Percentiles rank a stretch among this genome's conserved stretches.
Conservation (phyloP, 1,140 invertebrate genomes). For the Drosophila lini region DNA sequence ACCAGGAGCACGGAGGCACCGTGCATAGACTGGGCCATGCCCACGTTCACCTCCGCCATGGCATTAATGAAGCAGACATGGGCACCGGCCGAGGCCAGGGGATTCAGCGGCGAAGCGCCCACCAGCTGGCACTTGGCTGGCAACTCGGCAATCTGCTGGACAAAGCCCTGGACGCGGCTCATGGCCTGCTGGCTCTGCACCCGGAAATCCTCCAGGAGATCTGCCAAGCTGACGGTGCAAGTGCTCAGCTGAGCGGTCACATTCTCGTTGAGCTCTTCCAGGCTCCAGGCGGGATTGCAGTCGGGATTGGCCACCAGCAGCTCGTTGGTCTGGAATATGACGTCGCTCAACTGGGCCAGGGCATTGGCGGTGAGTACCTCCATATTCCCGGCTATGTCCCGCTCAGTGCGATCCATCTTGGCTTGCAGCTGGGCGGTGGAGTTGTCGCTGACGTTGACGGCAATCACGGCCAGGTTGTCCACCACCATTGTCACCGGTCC, state of each 20-base stretch:
- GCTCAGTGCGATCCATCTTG: slow-evolving; percentile 49
- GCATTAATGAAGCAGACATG: slow-evolving; percentile 58
- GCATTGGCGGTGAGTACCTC: slow-evolving; percentile 51
- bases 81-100: slow-evolving; percentile 22
- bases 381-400: slow-evolving; percentile 39
- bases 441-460: slow-evolving; percentile 58
- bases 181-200: slow-evolving; percentile 35
- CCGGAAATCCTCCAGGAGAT: slow-evolving; percentile 27
- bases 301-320: slow-evolving; percentile 51
- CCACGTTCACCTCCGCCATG: slow-evolving; percentile 57
- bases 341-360: slow-evolving; percentile 46
- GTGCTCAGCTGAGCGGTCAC: slow-evolving; percentile 43
- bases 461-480: slow-evolving; percentile 52
- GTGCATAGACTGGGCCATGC: slow-evolving; percentile 61
- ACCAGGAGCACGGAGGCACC: slow-evolving; percentile 56
- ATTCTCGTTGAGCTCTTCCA: slow-evolving; percentile 61
- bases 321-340: slow-evolving; percentile 60
- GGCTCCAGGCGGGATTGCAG: slow-evolving; percentile 61
- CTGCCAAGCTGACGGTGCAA: slow-evolving; percentile 38
- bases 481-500: slow-evolving; percentile 66
- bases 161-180: slow-evolving; percentile 37
- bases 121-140: slow-evolving; percentile 41
- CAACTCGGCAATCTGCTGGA: slow-evolving; percentile 58
- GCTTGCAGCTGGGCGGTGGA: slow-evolving; percentile 48
- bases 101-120: slow-evolving; percentile 18